Conservation (phyloP, 2,888 invertebrate species). For the Hirtodrosophila duncani region DNA sequence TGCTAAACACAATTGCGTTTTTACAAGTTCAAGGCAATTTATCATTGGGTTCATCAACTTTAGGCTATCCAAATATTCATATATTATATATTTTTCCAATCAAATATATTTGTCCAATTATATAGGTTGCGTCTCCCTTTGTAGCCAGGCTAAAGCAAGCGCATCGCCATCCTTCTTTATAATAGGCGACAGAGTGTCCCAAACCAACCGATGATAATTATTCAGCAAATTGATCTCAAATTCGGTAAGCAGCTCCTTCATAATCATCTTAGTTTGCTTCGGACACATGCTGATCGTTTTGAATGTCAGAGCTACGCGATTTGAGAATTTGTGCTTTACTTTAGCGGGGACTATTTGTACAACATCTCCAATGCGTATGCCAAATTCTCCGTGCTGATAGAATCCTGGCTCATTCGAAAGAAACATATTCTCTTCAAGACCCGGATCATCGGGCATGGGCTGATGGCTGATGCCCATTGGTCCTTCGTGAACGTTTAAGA, state of each 20-base stretch:
- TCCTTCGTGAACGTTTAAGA: constrained; percentile 93
- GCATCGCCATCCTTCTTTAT: constrained; percentile 82
- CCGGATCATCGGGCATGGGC: constrained; percentile 82
- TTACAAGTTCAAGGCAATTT: no score
- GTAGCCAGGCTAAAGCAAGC: constrained; percentile 89
- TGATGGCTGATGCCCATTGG: constrained; percentile 86
- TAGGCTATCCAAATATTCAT: no score
- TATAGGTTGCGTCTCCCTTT: constrained; percentile 86
- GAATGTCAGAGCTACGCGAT: constrained; percentile 90
- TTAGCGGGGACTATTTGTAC: constrained; percentile 84
- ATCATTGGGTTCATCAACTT: no score
- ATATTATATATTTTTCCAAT: no score
- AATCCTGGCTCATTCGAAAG: constrained; percentile 90
- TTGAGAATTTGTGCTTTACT: constrained; percentile 81
- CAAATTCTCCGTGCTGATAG: constrained; percentile 91
- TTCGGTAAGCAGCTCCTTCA: constrained; percentile 85
- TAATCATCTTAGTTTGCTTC: constrained; percentile 91
- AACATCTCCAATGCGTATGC: constrained; percentile 92
- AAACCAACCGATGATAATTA: constrained; percentile 86
- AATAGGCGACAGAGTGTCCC: constrained; percentile 85
- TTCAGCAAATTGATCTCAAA: constrained; percentile 88
- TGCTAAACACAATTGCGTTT: no score
- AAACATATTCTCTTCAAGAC: constrained; percentile 85
- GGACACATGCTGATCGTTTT: constrained; percentile 94
- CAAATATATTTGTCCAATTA: no score